phyloP scores from a whole-genome alignment of 2,888 invertebrate genomes.

The Callyntrura sp. region DNA sequence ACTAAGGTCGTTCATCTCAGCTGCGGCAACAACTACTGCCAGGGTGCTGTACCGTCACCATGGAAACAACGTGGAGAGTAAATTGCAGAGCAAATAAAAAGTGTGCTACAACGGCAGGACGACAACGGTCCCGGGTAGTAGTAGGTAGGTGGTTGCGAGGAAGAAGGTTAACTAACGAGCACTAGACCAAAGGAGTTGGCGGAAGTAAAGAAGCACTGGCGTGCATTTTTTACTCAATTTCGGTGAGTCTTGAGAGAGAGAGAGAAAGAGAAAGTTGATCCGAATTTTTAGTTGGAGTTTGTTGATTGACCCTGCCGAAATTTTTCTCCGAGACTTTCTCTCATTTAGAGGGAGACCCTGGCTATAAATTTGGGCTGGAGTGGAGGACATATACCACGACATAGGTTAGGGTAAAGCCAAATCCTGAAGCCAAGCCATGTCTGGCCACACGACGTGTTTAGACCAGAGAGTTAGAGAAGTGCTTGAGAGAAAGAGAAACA shows the following conservation, averaged over 20 bases:
- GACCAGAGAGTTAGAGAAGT: not conserved
- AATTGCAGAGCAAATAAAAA: not conserved
- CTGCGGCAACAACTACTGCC: not conserved
- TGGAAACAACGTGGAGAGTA: no score
- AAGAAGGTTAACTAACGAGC: not conserved
- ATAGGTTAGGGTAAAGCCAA: conserved; percentile 7
- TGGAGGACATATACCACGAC: not conserved
- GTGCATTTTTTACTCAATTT: not conserved
- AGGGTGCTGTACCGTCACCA: not conserved
- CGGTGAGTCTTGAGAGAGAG: no score
- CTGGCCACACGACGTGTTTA: not conserved
- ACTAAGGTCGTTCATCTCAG: conserved; percentile 19
- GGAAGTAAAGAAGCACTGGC: not conserved
- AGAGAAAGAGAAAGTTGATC: conserved; percentile 3
- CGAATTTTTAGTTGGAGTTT: not conserved
- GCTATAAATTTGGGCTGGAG: not conserved
- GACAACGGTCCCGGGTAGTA: not conserved
- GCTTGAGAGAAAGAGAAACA: not conserved
- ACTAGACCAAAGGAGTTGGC: not conserved
- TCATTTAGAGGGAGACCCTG: not conserved
- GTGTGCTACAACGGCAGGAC: not conserved
- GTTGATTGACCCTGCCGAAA: conserved; percentile 1
- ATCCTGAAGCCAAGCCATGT: not conserved
- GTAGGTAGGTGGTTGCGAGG: not conserved
- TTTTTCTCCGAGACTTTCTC: not conserved